Conservation (phyloP, 2,113 vertebrate genomes). For the Sebastes fasciatus region DNA sequence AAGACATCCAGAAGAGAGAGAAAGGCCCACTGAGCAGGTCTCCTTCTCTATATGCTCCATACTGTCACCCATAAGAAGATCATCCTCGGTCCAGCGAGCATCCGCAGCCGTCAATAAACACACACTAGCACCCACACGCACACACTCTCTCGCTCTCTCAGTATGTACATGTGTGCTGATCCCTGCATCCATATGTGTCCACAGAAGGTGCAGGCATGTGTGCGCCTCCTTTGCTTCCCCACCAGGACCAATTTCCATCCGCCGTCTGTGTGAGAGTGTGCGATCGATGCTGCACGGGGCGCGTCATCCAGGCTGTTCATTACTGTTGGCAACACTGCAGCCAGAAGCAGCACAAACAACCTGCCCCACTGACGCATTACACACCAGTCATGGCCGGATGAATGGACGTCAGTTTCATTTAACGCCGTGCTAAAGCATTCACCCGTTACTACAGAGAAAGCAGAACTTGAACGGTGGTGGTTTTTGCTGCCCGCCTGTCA, state of each 20-base stretch:
- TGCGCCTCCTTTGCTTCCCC: conserved; percentile 63
- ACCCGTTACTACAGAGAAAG: conserved; percentile 5
- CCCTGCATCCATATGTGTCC: conserved; percentile 72
- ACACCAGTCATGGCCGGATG: conserved; percentile 12
- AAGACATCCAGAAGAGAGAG: conserved; percentile 59
- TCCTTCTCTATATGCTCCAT: conserved; percentile 67
- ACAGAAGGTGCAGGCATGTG: conserved; percentile 78
- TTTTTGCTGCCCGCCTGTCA: not conserved
- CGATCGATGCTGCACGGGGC: conserved; percentile 66
- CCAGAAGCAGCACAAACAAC: conserved; percentile 66
- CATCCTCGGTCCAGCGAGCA: conserved; percentile 61
- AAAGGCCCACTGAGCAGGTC: conserved; percentile 42
- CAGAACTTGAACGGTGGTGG: not conserved
- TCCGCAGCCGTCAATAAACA: conserved; percentile 37
- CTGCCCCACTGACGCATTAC: conserved; percentile 52
- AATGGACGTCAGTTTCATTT: conserved; percentile 32
- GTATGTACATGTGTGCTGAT: conserved; percentile 69
- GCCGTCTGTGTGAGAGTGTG: conserved; percentile 71
- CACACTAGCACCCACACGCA: conserved; percentile 30
- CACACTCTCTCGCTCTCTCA: conserved; percentile 39
- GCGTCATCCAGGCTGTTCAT: conserved; percentile 71
- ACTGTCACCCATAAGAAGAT: conserved; percentile 78
- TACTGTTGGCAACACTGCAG: conserved; percentile 63
- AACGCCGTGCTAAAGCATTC: conserved; percentile 6
- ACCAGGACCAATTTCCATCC: conserved; percentile 75